Base-by-base conservation (phyloP, 2,113 vertebrate species). In the Spea bombifrons region DNA sequence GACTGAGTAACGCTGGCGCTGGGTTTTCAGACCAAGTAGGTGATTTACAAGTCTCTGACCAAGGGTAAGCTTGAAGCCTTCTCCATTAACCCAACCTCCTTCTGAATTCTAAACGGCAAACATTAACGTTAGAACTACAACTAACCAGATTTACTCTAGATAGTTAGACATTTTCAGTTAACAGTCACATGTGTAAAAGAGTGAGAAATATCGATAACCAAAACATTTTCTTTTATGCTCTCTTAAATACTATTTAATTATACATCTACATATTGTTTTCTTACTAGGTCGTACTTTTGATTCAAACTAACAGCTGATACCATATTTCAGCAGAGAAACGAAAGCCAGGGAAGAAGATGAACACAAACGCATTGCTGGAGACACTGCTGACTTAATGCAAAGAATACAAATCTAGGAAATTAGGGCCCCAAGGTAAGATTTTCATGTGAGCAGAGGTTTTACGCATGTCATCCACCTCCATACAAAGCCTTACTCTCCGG, bases 11-110 rank as follows among this genome's bases (percentile, higher is more conserved):
- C 94, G 95, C 79, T 95, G 93, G 82, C 85, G 90, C 83, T 89
- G 88, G 86, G 93, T 91, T 64, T 85, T 94, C 89, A 98, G 86
- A 81, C 97, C 97, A 92, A 99, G 92, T 79, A 99, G 92, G 90
- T 93, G 95, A 90, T 97, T 97, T 90, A 98, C 95, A 93, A 99
- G 94, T 88, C 94, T 92, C 87, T 92, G 95, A 94, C 89, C 91
- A 90, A 99, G 93, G 59, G 94, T 96, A 84, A 97, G 92, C 87
- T 92, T 96, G 92, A 90, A 92, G 88, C 89, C 90, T 85, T 92
- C 93, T 92, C 90, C 93, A 89, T 75, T 90, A 76, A 88, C 75
- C 83, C 83, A 85, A 69, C 77, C 84, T 91, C 86, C 91, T 86
- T 89, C 92, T 90, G 90, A 86, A 87, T 83, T 90, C 91, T 93